phyloP scores from a whole-genome alignment of 1,140 invertebrate species.

The Papilio machaon region DNA sequence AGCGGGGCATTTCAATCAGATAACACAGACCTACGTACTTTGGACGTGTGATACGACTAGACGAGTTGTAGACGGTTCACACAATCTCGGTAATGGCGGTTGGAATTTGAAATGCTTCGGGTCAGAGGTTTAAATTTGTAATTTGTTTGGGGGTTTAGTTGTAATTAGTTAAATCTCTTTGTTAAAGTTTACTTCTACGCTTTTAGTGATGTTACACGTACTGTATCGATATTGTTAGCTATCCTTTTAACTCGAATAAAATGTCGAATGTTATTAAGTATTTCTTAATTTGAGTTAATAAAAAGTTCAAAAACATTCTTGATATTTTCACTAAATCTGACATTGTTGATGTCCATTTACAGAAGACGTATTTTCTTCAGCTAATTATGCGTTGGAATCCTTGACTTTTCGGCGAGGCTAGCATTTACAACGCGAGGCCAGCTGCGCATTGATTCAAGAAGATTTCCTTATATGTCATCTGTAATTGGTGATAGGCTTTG shows the following conservation, averaged over 20 bases:
- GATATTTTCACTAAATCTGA: background rate
- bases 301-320: background rate
- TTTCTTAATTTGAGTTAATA: background rate
- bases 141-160: slow-evolving; percentile 31
- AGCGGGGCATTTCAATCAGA: slow-evolving; percentile 54
- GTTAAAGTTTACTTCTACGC: background rate
- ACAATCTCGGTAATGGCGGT: slow-evolving; percentile 58
- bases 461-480: slow-evolving; percentile 28
- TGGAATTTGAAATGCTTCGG: slow-evolving; percentile 57
- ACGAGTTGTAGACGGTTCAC: slow-evolving; percentile 70
- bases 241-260: background rate
- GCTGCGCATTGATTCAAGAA: slow-evolving; percentile 24
- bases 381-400: slow-evolving; percentile 7
- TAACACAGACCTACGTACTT: slow-evolving; percentile 48
- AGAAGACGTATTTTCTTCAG: slow-evolving; percentile 15
- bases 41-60: slow-evolving; percentile 69
- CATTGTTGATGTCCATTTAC: slow-evolving; percentile 13
- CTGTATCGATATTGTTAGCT: background rate
- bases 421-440: slow-evolving; percentile 28
- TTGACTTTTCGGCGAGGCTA: slow-evolving; percentile 29
- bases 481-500: slow-evolving; percentile 26
- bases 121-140: slow-evolving; percentile 56
- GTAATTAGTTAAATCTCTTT: slow-evolving; percentile 24
- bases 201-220: slow-evolving; percentile 21
- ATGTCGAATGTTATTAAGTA: background rate